Conservation (phyloP, 2,113 vertebrate species). For the Microcebus griseorufus region DNA sequence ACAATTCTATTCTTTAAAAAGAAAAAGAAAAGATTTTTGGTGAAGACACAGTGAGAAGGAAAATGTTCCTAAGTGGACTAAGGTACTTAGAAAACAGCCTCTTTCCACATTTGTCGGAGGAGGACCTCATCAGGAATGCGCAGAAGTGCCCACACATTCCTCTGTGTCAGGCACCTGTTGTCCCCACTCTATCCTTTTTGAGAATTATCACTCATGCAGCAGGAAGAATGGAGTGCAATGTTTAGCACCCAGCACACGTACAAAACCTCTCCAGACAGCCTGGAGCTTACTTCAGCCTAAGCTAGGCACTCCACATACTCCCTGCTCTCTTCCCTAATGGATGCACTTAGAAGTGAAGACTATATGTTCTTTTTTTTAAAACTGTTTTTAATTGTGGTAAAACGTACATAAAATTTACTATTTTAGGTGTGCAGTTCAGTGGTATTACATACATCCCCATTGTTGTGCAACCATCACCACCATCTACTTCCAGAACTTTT, state of each 20-base stretch:
- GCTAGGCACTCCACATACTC: not conserved
- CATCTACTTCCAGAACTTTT: not conserved
- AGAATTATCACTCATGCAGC: not conserved
- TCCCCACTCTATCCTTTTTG: not conserved
- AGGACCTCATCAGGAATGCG: not conserved
- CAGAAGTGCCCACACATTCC: not conserved
- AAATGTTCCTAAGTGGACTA: not conserved
- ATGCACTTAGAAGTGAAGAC: not conserved
- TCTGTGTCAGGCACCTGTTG: not conserved
- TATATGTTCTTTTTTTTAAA: not conserved
- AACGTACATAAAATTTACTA: not conserved
- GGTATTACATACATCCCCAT: not conserved
- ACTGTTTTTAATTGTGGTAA: not conserved
- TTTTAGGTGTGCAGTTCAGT: not conserved
- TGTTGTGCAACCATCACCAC: not conserved
- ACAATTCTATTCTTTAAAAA: not conserved
- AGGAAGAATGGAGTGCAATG: not conserved
- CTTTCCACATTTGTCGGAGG: not conserved
- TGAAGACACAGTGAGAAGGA: not conserved
- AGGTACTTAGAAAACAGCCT: not conserved
- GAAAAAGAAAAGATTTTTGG: not conserved
- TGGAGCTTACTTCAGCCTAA: not conserved
- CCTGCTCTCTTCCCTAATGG: not conserved
- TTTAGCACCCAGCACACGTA: not conserved
- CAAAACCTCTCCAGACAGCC: not conserved